These are phyloP conservation scores for Trididemnum clinides DNA, from an alignment of 23 tunicate species.

Conservation along the genomic window DNA sequence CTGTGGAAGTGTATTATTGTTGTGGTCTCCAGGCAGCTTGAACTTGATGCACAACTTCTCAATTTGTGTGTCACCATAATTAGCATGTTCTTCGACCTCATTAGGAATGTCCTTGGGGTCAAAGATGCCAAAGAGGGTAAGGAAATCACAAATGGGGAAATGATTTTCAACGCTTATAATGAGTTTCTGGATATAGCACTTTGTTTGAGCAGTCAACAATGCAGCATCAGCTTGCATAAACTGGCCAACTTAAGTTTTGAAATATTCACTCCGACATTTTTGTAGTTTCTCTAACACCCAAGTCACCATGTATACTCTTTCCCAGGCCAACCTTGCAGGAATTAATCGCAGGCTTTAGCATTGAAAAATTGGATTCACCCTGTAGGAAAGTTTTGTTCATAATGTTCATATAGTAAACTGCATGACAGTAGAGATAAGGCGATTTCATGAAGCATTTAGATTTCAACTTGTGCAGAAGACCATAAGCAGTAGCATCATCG, in stretches of 20 bases:
- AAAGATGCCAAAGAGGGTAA: not conserved
- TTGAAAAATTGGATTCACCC: not conserved
- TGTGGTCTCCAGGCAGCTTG: not conserved
- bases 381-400: not conserved
- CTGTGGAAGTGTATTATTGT: not conserved
- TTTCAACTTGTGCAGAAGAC: no score
- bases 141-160: not conserved
- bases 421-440: not conserved
- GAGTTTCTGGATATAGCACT: not conserved
- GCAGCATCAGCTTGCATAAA: not conserved
- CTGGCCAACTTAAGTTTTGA: not conserved
- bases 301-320: not conserved
- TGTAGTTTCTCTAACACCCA: not conserved
- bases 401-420: not conserved
- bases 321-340: not conserved
- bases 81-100: not conserved
- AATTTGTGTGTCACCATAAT: not conserved
- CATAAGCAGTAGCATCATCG: no score
- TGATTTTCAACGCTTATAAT: not conserved
- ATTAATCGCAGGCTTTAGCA: not conserved
- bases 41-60: not conserved
- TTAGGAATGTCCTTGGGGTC: no score
- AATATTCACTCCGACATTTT: not conserved
- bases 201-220: not conserved
- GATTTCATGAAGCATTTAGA: not conserved